Evolutionary conservation across 92 coral and sea anemone genomes (phyloP).

Genomic region (Phenganax subtilis): DNA sequence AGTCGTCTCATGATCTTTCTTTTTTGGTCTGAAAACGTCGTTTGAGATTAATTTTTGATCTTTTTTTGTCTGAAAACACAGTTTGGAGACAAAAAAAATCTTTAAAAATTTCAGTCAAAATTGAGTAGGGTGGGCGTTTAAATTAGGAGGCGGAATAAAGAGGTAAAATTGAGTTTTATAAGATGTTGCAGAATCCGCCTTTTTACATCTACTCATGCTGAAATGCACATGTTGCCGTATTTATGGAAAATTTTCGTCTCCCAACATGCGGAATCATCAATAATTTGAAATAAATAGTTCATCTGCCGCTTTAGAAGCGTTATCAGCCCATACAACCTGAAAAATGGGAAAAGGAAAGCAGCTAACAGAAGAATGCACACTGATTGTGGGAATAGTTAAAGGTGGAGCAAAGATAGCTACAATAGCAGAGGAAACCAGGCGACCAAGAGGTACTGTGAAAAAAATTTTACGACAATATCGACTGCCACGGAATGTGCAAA

Average conservation of each 20-base stretch:
- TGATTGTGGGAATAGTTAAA: slow-evolving; percentile 6
- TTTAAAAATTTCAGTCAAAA: too few relatives aligned
- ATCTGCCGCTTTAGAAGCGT: not conserved
- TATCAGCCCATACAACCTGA: not conserved
- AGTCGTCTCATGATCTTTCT: too few relatives aligned
- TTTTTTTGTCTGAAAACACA: too few relatives aligned
- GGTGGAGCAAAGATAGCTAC: not conserved
- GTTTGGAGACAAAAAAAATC: too few relatives aligned
- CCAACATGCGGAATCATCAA: not conserved
- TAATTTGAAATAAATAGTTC: slow-evolving; percentile 1
- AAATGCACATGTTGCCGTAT: not conserved
- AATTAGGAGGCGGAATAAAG: too few relatives aligned
- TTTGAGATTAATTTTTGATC: too few relatives aligned
- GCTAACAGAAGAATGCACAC: not conserved
- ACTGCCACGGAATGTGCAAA: slow-evolving; percentile 1
- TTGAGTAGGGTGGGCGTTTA: too few relatives aligned
- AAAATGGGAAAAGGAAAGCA: slow-evolving; percentile 1
- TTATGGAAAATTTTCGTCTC: slow-evolving; percentile 5
- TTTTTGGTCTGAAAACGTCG: too few relatives aligned
- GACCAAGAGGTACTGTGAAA: not conserved
- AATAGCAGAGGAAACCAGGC: not conserved
- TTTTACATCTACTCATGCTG: not conserved
- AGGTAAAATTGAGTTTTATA: too few relatives aligned
- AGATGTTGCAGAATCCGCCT: too few relatives aligned
- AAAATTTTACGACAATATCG: slow-evolving; percentile 1